These are phyloP conservation scores for Coccyzus lansbergi DNA, from an alignment of 2,797 vertebrate species.

Conservation along the genomic window DNA sequence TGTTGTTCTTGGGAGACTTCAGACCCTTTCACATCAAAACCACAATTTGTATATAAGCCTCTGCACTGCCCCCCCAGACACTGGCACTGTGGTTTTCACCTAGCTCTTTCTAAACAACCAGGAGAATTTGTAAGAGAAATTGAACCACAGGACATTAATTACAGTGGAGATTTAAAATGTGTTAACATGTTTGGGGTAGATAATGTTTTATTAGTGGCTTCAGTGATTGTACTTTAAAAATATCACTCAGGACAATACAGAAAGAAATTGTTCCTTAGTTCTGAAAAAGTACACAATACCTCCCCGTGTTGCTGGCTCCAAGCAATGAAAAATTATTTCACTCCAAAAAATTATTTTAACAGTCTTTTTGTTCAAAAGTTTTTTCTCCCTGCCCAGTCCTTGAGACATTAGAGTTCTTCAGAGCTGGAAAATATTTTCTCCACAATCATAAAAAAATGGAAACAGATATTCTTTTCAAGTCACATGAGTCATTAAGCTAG, in stretches of 20 bases:
- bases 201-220: slow-evolving; percentile 1
- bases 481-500: neutral
- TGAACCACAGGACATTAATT: neutral
- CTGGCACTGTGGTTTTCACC: neutral
- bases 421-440: slow-evolving; percentile 27
- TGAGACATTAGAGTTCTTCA: slow-evolving; percentile 5
- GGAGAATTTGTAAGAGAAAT: neutral
- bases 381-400: slow-evolving; percentile 10
- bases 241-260: neutral
- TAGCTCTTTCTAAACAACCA: neutral
- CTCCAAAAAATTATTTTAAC: slow-evolving; percentile 26
- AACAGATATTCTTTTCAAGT: slow-evolving; percentile 18
- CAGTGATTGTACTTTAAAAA: neutral
- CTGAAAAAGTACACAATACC: neutral
- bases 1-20: neutral
- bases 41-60: rapidly evolving
- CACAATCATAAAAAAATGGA: slow-evolving; percentile 24
- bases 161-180: neutral
- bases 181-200: neutral
- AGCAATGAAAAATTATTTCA: slow-evolving; percentile 32
- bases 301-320: slow-evolving; percentile 13
- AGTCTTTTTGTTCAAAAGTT: slow-evolving; percentile 29
- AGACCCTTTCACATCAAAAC: neutral
- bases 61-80: neutral
- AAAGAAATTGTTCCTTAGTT: neutral